A percentile compares a stretch with the other conserved stretches of the same genome.
Conservation (phyloP, 2,797 vertebrate species). For the Pseudomugil tenellus region DNA sequence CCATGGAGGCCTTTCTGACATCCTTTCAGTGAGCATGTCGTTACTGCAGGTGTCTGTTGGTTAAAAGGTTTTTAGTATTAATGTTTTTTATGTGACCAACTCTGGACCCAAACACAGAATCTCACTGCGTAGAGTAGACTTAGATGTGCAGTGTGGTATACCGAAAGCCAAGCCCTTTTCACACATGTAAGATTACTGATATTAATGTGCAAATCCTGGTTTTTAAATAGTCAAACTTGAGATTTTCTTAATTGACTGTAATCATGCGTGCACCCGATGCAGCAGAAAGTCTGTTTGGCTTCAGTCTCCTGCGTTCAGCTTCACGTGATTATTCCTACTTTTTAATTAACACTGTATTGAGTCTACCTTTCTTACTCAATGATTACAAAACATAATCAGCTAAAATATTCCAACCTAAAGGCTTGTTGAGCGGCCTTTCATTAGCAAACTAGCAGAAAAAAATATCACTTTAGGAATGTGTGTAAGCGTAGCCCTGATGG, state of each 20-base stretch:
- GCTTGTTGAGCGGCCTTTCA: neutral
- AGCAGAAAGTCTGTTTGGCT: neutral
- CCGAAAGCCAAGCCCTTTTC: constrained; percentile 40
- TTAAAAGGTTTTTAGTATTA: constrained; percentile 53
- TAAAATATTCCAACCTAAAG: neutral
- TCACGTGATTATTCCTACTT: neutral
- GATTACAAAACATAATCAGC: neutral
- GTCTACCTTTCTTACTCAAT: neutral
- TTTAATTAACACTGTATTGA: neutral
- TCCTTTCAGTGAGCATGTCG: constrained; percentile 56
- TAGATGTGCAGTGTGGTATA: constrained; percentile 14
- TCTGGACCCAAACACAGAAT: constrained; percentile 34
- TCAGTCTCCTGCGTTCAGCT: neutral
- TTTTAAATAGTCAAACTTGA: constrained; percentile 1
- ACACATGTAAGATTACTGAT: constrained; percentile 25
- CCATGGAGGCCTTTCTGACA: constrained; percentile 73
- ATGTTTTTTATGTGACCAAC: constrained; percentile 31
- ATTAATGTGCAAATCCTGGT: neutral
- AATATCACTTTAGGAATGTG: neutral
- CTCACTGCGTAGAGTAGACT: constrained; percentile 23
- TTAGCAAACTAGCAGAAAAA: neutral
- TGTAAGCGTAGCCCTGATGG: neutral
- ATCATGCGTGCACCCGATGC: neutral
- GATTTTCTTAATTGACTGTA: neutral
- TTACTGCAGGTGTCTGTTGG: constrained; percentile 44